Percentiles rank a stretch among this genome's conserved stretches.
phyloP scores from a whole-genome alignment of 2,113 vertebrate genomes.

The Fregetta grallaria region DNA sequence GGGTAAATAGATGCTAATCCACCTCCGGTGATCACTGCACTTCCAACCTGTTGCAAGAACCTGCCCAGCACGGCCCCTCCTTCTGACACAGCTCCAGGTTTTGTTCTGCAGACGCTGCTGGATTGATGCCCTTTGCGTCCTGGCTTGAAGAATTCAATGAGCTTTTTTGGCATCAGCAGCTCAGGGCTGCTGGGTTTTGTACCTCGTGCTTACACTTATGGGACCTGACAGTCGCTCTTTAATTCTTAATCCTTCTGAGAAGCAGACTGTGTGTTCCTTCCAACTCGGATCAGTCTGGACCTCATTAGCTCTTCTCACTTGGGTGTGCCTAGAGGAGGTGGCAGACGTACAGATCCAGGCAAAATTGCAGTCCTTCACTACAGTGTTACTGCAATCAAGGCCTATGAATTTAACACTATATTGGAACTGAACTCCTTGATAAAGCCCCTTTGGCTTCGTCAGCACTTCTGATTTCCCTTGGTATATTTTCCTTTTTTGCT shows the following conservation, averaged over 20 bases:
- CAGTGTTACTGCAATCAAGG: neutral
- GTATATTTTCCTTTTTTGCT: neutral
- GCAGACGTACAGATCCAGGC: neutral
- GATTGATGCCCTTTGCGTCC: neutral
- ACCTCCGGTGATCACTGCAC: neutral
- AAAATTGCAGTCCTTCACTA: neutral
- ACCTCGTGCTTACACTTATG: conserved; percentile 21
- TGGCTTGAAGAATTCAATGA: neutral
- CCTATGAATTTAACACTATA: neutral
- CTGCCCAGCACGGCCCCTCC: neutral
- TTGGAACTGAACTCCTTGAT: neutral
- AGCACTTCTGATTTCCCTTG: neutral
- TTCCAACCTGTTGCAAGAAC: neutral
- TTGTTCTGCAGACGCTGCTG: neutral
- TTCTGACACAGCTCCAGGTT: neutral
- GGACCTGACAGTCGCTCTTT: conserved; percentile 48
- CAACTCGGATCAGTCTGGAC: neutral
- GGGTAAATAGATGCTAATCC: neutral
- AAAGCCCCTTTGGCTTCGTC: neutral
- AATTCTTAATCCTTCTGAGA: conserved; percentile 53
- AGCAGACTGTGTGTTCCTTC: conserved; percentile 40
- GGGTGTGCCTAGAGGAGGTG: neutral
- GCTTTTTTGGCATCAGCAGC: neutral
- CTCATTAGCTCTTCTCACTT: neutral
- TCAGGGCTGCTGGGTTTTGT: conserved; percentile 20